Percentiles rank a stretch among this genome's conserved stretches.
Evolutionary conservation across 1,140 invertebrate species (phyloP).

Genomic region (Lepidurus arcticus): DNA sequence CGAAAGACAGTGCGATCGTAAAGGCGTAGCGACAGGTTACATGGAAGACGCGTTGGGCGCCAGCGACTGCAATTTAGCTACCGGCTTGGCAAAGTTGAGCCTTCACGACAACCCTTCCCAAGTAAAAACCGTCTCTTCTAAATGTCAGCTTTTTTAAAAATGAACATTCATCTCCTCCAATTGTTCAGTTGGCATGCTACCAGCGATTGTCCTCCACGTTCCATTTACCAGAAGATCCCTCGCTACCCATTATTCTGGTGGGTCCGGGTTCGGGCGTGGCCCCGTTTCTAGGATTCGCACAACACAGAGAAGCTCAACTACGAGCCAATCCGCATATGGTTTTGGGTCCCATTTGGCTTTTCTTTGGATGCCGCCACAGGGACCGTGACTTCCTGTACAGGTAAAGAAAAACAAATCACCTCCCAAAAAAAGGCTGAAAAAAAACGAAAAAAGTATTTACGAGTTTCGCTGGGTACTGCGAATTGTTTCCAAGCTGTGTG

Average conservation of each 20-base stretch:
- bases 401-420: slow-evolving; percentile 36
- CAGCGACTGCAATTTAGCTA: neutral
- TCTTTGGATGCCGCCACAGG: slow-evolving; percentile 67
- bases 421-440: neutral
- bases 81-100: neutral
- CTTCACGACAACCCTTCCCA: neutral
- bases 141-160: neutral
- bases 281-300: slow-evolving; percentile 62
- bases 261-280: slow-evolving; percentile 76
- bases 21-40: slow-evolving; percentile 64
- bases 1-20: slow-evolving; percentile 46
- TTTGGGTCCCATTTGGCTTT: slow-evolving; percentile 54
- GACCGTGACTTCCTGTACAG: slow-evolving; percentile 59
- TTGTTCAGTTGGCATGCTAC: neutral
- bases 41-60: slow-evolving; percentile 40
- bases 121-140: neutral
- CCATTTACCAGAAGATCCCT: slow-evolving; percentile 50
- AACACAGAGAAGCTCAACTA: slow-evolving; percentile 48
- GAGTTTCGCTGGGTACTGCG: neutral
- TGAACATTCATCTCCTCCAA: neutral
- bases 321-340: slow-evolving; percentile 38
- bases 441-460: neutral
- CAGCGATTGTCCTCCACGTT: slow-evolving; percentile 46
- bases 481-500: neutral
- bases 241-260: slow-evolving; percentile 64